A percentile compares a stretch with the other conserved stretches of the same genome.
Evolutionary conservation across 2,113 vertebrate species (phyloP).

Genomic region (Entosphenus tridentatus): DNA sequence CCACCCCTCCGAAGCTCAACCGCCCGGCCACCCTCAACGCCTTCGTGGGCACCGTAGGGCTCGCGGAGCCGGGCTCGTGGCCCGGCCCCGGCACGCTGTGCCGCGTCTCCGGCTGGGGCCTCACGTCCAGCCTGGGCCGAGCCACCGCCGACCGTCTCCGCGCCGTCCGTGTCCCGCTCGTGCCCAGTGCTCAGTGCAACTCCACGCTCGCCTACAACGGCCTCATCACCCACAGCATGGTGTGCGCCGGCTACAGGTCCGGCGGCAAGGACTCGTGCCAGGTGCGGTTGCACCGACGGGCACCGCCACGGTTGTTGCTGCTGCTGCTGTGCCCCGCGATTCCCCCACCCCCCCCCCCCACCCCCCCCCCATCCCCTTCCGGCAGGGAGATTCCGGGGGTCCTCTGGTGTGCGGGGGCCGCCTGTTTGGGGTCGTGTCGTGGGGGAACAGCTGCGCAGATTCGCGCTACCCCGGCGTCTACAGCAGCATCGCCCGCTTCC

Average conservation of each 20-base stretch:
- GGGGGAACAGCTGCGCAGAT: conserved; percentile 33
- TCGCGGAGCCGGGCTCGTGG: conserved; percentile 20
- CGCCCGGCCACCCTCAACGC: conserved; percentile 23
- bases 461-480: conserved; percentile 37
- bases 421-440: conserved; percentile 40
- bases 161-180: conserved; percentile 29
- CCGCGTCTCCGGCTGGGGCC: conserved; percentile 40
- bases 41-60: conserved; percentile 24
- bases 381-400: conserved; percentile 40
- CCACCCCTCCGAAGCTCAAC: conserved; percentile 20
- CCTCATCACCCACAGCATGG: conserved; percentile 31
- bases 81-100: conserved; percentile 24
- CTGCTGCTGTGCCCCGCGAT: background rate
- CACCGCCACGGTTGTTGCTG: too few relatives aligned
- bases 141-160: conserved; percentile 23
- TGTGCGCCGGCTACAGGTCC: conserved; percentile 29
- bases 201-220: conserved; percentile 25
- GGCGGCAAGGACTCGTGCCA: conserved; percentile 39
- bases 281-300: conserved; percentile 15
- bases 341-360: background rate
- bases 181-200: conserved; percentile 26
- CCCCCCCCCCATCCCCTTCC: background rate
- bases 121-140: conserved; percentile 18
- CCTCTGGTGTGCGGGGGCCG: conserved; percentile 38
- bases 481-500: conserved; percentile 30